Evolutionary conservation across 2,113 vertebrate species (phyloP).

Genomic region (Dissostichus mawsoni): DNA sequence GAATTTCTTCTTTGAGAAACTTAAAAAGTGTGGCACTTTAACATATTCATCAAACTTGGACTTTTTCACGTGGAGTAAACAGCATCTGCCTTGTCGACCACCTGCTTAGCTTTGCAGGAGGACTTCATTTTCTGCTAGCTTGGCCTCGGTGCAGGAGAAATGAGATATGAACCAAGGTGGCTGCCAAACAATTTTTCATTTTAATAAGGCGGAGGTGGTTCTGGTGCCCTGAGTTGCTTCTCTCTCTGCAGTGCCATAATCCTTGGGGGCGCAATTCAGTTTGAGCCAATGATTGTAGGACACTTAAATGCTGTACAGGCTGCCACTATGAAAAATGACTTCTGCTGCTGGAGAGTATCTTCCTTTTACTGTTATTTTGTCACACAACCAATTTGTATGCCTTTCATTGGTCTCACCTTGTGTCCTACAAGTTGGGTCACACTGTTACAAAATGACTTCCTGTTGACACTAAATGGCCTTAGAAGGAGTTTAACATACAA

Average conservation of each 20-base stretch:
- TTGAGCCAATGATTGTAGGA: conserved; percentile 14
- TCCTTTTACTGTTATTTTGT: neutral
- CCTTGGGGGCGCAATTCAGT: conserved; percentile 28
- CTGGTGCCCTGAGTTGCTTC: conserved; percentile 12
- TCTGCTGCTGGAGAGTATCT: neutral
- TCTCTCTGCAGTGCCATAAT: neutral
- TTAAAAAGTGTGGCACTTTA: conserved; percentile 7
- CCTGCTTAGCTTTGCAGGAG: conserved; percentile 17
- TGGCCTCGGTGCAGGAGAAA: conserved; percentile 17
- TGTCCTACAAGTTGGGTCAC: neutral
- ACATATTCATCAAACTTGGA: neutral
- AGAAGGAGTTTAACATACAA: too few species aligned
- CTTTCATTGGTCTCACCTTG: neutral
- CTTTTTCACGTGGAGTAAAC: conserved; percentile 9
- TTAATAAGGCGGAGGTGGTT: conserved; percentile 56
- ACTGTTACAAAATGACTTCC: neutral
- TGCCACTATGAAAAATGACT: neutral
- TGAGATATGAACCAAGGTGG: conserved; percentile 27
- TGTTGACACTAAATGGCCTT: neutral
- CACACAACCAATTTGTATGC: neutral
- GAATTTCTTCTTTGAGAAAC: neutral
- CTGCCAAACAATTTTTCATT: conserved; percentile 63
- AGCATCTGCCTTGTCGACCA: conserved; percentile 21
- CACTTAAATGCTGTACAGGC: neutral
- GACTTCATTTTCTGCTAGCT: conserved; percentile 24